These are phyloP conservation scores for Ianthella basta DNA, from an alignment of 37 sponge, comb jelly and placozoan genomes.

Conservation along the genomic window DNA sequence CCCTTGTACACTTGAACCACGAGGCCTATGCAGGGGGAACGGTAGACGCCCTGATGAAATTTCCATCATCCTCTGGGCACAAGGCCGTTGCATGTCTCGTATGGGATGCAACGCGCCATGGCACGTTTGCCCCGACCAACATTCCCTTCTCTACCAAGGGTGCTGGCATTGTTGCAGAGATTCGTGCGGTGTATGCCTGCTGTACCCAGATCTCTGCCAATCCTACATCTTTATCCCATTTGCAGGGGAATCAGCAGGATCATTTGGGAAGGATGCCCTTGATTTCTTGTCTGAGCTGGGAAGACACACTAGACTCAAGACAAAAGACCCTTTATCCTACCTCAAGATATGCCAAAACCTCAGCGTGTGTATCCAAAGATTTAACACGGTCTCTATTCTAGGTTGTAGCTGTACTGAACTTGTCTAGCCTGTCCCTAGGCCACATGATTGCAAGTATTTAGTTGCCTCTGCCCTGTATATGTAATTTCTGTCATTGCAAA, in stretches of 20 bases:
- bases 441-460: no score
- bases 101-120: neutral
- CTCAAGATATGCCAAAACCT: neutral
- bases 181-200: neutral
- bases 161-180: neutral
- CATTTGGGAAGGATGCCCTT: constrained; percentile 4
- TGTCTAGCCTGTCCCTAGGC: no score
- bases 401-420: neutral
- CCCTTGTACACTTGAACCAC: constrained; percentile 6
- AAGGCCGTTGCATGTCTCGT: neutral
- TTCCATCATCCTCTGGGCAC: neutral
- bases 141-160: neutral
- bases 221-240: neutral
- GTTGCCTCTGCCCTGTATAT: no score
- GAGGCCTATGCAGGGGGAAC: neutral
- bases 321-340: neutral
- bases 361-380: constrained; percentile 5
- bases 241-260: constrained; percentile 9
- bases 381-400: constrained; percentile 2
- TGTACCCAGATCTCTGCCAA: neutral
- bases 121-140: neutral
- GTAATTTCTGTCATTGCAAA: no score
- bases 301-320: neutral
- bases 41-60: neutral
- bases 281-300: neutral